Conservation (phyloP, 1,140 invertebrate species). For the Drosophila nikananu region DNA sequence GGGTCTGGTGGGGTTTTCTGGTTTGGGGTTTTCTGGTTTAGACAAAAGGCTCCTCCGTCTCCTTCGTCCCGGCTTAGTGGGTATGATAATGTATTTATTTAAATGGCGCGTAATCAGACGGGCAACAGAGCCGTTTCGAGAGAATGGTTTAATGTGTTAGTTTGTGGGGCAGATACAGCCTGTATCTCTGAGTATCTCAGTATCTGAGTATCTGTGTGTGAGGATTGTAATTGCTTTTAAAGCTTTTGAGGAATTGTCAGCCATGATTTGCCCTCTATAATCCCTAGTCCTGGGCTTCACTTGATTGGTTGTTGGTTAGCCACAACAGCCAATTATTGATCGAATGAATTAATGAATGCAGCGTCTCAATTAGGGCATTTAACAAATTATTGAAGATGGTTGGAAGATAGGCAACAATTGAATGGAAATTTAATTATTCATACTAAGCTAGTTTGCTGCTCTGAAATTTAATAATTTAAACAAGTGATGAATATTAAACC, state of each 20-base stretch:
- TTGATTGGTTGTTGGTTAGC: conserved; percentile 24
- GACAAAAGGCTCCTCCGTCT: conserved; percentile 59
- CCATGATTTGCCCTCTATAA: conserved; percentile 14
- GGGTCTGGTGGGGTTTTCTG: conserved; percentile 44
- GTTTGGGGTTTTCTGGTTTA: conserved; percentile 33
- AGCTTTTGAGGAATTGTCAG: conserved; percentile 60
- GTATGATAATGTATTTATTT: conserved; percentile 79
- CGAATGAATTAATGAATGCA: conserved; percentile 23
- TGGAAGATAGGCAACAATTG: neutral
- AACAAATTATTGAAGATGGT: conserved; percentile 1
- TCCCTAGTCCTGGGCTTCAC: conserved; percentile 1
- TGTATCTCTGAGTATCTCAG: conserved; percentile 4
- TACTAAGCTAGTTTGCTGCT: neutral
- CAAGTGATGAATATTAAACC: neutral
- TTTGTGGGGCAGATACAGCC: conserved; percentile 3
- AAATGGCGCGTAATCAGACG: conserved; percentile 79
- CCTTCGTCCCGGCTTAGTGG: conserved; percentile 47
- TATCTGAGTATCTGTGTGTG: conserved; percentile 4
- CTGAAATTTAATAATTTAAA: neutral
- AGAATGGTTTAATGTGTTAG: conserved; percentile 26
- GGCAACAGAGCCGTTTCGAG: conserved; percentile 22
- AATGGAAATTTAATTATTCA: conserved; percentile 7
- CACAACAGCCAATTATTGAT: conserved; percentile 22
- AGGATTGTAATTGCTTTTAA: conserved; percentile 69
- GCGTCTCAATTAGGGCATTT: conserved; percentile 32